Base-by-base conservation (phyloP, 2,888 invertebrate genomes). In the Gymnoscelis rufifasciata region DNA sequence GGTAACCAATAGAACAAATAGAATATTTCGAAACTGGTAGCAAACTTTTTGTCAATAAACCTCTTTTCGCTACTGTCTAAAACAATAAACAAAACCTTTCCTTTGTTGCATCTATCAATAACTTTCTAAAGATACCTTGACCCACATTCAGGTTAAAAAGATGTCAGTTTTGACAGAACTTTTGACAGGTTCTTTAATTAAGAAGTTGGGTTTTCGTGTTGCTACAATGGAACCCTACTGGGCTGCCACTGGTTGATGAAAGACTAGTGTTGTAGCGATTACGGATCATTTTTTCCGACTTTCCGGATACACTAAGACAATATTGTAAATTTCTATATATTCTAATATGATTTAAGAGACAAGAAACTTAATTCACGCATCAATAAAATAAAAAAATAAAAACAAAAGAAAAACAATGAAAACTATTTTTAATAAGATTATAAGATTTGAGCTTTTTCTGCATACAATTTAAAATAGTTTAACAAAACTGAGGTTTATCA, bases 181-280 rank as follows among this genome's bases (percentile, higher is more conserved):
- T 19, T 15, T 35, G 33, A 35, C 33, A 47, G 31, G 14, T 49
- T 37, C 38, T 45, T 48, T 59, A 58, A 64, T 67, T 62, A 60
- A 62, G 58, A 62, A 53, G 60, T 64, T 57, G 62, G 62, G 59
- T 38, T 57, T 54, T 55, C 41, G 39, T 49, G 43, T 48, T 41
- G n/a, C 36, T 37, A 46, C 54, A 56, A 57, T 44, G 60, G 57
- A 56, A 55, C 57, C 64, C 62, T 43, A 59, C 62, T 33, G 57
- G 10, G 58, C 43, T 41, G 58, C 56, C 56, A 58, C 56, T 47
- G 54, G 48, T 56, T 50, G 43, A 42, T 49, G 38, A 45, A 49
- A 51, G 28, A 28, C 14, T 44, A 43, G 51, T 26, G 2, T 52
- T 42, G 41, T 23, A 1, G 6, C 0, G 15, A n/a, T 33, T n/a